Evolutionary conservation across 2,797 vertebrate genomes (phyloP).

Genomic region (Brachyrhaphis roseni): DNA sequence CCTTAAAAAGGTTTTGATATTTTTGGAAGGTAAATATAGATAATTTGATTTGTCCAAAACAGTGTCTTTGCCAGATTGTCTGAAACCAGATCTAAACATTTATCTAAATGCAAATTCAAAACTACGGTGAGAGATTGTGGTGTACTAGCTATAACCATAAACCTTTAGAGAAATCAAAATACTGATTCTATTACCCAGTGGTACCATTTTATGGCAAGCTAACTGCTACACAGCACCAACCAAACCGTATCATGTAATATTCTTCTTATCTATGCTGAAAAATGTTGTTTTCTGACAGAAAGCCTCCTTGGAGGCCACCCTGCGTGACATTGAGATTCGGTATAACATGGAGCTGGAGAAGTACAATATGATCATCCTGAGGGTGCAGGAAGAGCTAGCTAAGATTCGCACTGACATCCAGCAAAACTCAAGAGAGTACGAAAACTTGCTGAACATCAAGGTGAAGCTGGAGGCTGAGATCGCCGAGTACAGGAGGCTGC

Average conservation of each 20-base stretch:
- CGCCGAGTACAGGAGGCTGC: constrained; percentile 86
- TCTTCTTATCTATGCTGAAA: neutral
- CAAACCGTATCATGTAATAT: neutral
- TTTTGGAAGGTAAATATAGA: neutral
- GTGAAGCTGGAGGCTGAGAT: constrained; percentile 91
- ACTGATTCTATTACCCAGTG: neutral
- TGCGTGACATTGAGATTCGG: constrained; percentile 82
- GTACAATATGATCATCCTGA: constrained; percentile 75
- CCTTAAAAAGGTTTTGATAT: neutral
- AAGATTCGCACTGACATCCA: constrained; percentile 81
- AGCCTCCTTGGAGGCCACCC: constrained; percentile 76
- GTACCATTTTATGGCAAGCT: neutral
- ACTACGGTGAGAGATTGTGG: neutral
- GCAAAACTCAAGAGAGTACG: constrained; percentile 83
- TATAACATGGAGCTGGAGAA: constrained; percentile 82
- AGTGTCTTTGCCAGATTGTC: neutral
- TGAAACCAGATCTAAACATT: neutral
- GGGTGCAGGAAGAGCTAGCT: constrained; percentile 81
- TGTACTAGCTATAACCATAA: neutral
- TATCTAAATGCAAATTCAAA: neutral
- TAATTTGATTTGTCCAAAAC: neutral
- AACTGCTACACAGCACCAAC: neutral
- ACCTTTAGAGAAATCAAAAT: neutral
- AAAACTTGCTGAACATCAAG: constrained; percentile 87
- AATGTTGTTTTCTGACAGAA: constrained; percentile 73